Evolutionary conservation across 2,888 invertebrate species (phyloP), one percentile per base, ranked within the genome.

Genomic region (Oeneis ivallda): DNA sequence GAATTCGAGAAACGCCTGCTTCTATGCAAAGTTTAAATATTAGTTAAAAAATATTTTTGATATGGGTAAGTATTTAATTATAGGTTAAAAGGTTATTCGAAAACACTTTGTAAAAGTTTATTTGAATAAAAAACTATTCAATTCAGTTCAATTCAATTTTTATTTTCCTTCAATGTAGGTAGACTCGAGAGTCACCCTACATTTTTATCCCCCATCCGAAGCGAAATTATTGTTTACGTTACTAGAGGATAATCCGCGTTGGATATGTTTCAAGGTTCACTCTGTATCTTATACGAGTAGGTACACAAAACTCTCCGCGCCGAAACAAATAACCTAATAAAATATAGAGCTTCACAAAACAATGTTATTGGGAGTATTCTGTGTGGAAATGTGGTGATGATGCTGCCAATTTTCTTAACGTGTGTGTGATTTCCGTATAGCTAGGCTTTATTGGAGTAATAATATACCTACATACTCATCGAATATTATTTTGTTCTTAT

Each of bases 171-270:
- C 26, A 26, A 5, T 26, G 26, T 26, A 26, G 26, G 26, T 26
- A 26, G 5, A 26, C 26, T 26, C 26, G 26, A 26, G 34, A 15
- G 78, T 62, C 73, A 70, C 76, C 72, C 62, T 56, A 75, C 62
- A 63, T 61, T 47, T 61, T 62, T 68, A 26, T 26, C 26, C 80
- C 82, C 77, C 71, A 72, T 70, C 74, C 74, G 59, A 69, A 67
- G 71, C 73, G 70, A 74, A 76, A 78, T 80, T 82, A 84, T 82
- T 85, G 85, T 86, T 85, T 85, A 80, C 82, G 79, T 82, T 81
- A 79, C 77, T 76, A 75, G 76, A 70, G 79, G 80, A 81, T 83
- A 80, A 82, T 79, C 72, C 77, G 74, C 79, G 75, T 72, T 70
- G 73, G 70, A 75, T 64, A 73, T 71, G 69, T 74, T 70, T 69